phyloP scores from a whole-genome alignment of 2,888 invertebrate species.

The Blera fallax region DNA sequence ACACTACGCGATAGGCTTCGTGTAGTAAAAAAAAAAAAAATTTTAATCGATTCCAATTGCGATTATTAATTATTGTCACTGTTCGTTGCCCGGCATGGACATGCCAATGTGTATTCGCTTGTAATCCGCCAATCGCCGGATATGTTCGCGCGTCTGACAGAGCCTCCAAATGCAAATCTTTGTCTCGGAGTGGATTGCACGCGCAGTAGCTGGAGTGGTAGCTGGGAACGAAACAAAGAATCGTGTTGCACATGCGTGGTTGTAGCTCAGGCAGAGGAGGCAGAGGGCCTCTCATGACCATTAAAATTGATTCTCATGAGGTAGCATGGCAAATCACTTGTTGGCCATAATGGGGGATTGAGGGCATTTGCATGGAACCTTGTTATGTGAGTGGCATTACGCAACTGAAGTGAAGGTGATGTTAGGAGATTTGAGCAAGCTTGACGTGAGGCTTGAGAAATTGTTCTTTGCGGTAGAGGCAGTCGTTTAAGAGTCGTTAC shows the following conservation, averaged over 20 bases:
- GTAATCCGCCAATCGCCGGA: conserved; percentile 59
- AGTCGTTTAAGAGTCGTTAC: not conserved
- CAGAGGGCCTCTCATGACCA: not conserved
- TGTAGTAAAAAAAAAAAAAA: conserved; percentile 1
- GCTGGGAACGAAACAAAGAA: conserved; percentile 48
- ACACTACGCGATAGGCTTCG: not conserved
- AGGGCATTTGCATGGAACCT: conserved; percentile 53
- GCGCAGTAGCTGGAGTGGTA: conserved; percentile 6
- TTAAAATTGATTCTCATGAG: conserved; percentile 49
- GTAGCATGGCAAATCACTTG: conserved; percentile 46
- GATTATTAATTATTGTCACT: conserved; percentile 71
- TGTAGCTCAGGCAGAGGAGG: not conserved
- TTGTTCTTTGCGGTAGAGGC: too few species aligned
- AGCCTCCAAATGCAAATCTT: conserved; percentile 48
- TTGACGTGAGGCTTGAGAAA: not conserved
- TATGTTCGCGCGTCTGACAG: conserved; percentile 35
- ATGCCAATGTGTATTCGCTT: conserved; percentile 19
- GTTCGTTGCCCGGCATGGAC: conserved; percentile 14
- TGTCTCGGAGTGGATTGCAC: not conserved
- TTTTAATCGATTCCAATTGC: conserved; percentile 67
- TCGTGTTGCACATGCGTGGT: not conserved
- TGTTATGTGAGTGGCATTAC: conserved; percentile 42
- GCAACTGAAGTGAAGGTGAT: conserved; percentile 60
- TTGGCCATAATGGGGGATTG: conserved; percentile 40
- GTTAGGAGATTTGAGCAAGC: not conserved